Base-by-base conservation (phyloP, 1,140 invertebrate species). In the Teleogryllus occipitalis region DNA sequence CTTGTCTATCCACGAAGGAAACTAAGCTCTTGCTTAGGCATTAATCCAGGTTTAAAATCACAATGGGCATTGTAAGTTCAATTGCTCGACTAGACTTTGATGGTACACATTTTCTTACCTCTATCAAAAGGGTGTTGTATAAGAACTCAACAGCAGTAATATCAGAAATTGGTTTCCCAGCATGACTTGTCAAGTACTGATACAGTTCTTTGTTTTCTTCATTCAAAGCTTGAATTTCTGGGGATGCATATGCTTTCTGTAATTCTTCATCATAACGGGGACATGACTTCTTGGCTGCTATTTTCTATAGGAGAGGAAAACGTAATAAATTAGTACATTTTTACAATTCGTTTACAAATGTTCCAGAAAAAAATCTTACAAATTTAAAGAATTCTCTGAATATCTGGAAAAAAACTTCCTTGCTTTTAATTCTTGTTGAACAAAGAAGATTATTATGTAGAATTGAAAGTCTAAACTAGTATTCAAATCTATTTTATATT, bases 71-170 rank as follows among this genome's bases (percentile, higher is more conserved):
- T 39, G 27, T 2, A 39, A 39, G 27, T 39, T 2, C 27, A 39
- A 5, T 39, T 39, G 27, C 27, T 39, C 5, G 27, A 76, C 6
- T 74, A 46, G 46, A 74, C 14, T 27, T 27, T 18, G 46, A 4
- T 8, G 1, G 12, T n/a, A 22, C 18, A 49, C n/a, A 47, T n/a
- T 8, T 75, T 6, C 47, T 80, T 83, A 89, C 89, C 86, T 95
- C 91, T 46, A 93, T 91, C 84, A 91, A 89, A 6, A 96, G 84
- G 2, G 90, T 93, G 82, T 92, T 93, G 81, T 93, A 95, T 7
- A 95, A 85, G 78, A 89, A 90, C 83, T 95, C 94, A 18, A 95
- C 89, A 75, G 91, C 89, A 15, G 91, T 85, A 5, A 93, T 88
- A 81, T 87, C 91, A 8, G 87, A 86, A 46, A 95, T 89, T 81